Evolutionary conservation across 2,888 invertebrate genomes (phyloP).

Genomic region (Cryptocephalus moraei): DNA sequence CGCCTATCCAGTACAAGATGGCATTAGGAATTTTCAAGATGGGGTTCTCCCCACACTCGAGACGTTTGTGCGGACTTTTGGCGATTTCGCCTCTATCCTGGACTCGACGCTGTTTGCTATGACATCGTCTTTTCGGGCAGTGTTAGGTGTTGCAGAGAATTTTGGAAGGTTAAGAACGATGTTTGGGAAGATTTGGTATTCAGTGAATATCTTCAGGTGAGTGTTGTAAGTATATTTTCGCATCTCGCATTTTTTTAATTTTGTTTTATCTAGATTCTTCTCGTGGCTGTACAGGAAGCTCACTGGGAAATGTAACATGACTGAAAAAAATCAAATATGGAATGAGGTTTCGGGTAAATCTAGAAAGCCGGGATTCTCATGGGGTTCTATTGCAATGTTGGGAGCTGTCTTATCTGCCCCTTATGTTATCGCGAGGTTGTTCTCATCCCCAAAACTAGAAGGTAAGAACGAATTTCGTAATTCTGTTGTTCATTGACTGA

Average conservation of each 20-base stretch:
- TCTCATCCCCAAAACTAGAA: slow-evolving; percentile 48
- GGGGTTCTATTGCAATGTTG: slow-evolving; percentile 87
- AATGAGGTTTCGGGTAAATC: no score
- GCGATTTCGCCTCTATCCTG: neutral
- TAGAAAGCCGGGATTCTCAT: slow-evolving; percentile 44
- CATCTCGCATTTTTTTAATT: no score
- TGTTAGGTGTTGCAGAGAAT: slow-evolving; percentile 92
- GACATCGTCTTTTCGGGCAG: slow-evolving; percentile 51
- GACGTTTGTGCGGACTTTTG: no score
- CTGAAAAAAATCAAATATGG: no score
- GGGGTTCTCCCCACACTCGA: no score
- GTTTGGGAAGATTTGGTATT: slow-evolving; percentile 78
- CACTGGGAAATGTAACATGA: slow-evolving; percentile 41
- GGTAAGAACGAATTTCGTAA: slow-evolving; percentile 37
- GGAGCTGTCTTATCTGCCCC: slow-evolving; percentile 85
- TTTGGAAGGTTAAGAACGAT: slow-evolving; percentile 74
- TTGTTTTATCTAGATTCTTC: slow-evolving; percentile 38
- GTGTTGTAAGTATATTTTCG: neutral
- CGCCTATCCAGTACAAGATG: no score
- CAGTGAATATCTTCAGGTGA: slow-evolving; percentile 67
- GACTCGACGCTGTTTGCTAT: neutral
- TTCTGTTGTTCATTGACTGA: neutral
- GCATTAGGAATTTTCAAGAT: no score
- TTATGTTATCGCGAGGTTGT: slow-evolving; percentile 77
- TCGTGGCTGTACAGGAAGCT: slow-evolving; percentile 72